A percentile compares a stretch with the other conserved stretches of the same genome.
These are phyloP conservation scores for Argynnis bischoffii DNA, from an alignment of 2,888 invertebrate genomes.

Conservation along the genomic window DNA sequence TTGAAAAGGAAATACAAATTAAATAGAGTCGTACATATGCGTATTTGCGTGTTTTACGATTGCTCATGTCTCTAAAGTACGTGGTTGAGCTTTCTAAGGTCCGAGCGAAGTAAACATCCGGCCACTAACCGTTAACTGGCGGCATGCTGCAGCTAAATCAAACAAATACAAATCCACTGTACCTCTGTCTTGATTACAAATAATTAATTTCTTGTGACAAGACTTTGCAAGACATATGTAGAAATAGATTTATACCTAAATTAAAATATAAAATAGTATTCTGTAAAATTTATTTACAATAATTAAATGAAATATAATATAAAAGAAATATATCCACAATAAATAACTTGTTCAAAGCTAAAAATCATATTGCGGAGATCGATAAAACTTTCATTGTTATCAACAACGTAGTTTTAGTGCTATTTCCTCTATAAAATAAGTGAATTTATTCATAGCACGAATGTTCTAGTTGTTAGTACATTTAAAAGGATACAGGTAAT, in stretches of 20 bases:
- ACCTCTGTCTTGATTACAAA: constrained; percentile 26
- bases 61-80: constrained; percentile 54
- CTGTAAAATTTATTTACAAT: no score
- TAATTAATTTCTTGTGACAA: constrained; percentile 23
- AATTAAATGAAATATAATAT: neutral
- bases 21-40: constrained; percentile 61
- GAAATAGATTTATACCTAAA: neutral
- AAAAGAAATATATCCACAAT: no score
- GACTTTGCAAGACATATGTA: neutral
- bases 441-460: no score
- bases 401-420: no score
- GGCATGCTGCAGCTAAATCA: constrained; percentile 61
- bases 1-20: constrained; percentile 53
- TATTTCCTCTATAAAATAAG: no score
- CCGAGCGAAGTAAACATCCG: constrained; percentile 71
- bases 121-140: constrained; percentile 62
- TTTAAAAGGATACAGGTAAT: no score
- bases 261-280: neutral
- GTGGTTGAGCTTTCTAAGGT: constrained; percentile 69
- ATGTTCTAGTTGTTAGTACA: no score
- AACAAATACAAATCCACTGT: constrained; percentile 46
- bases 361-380: no score
- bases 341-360: no score
- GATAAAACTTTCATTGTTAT: no score
- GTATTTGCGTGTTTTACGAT: constrained; percentile 60